A percentile compares a stretch with the other conserved stretches of the same genome.
Conservation (phyloP, 1,140 invertebrate species). For the Microplitis mediator region DNA sequence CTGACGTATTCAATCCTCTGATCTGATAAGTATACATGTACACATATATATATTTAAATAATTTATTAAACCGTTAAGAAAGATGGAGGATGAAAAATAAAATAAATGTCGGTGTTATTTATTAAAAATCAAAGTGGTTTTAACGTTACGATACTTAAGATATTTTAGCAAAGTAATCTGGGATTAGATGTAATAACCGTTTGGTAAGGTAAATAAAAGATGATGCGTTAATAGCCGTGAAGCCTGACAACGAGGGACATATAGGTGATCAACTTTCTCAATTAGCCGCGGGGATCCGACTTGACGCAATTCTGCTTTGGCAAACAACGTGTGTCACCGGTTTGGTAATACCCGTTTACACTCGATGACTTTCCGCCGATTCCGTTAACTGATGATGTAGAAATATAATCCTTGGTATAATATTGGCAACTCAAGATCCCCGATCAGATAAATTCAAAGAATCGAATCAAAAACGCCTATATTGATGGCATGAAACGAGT, state of each 20-base stretch:
- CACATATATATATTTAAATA: too few relatives aligned
- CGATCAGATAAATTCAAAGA: background rate
- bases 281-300: conserved; percentile 20
- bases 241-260: conserved; percentile 7
- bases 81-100: background rate
- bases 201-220: background rate
- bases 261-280: conserved; percentile 32
- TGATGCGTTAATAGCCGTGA: conserved; percentile 20
- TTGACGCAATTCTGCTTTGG: conserved; percentile 18
- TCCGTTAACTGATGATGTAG: background rate
- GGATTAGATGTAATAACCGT: background rate
- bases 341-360: conserved; percentile 19
- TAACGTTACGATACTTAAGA: background rate
- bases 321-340: conserved; percentile 5
- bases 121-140: background rate
- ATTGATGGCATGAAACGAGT: background rate
- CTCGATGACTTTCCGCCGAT: conserved; percentile 7
- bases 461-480: conserved; percentile 8
- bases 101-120: background rate
- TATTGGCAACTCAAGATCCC: background rate
- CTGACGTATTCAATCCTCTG: too few relatives aligned
- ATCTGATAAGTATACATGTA: too few relatives aligned
- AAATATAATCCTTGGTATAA: background rate
- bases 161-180: background rate
- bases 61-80: too few relatives aligned